A percentile compares a stretch with the other conserved stretches of the same genome.
phyloP scores from a whole-genome alignment of 2,797 vertebrate species.

The Perodicticus potto region DNA sequence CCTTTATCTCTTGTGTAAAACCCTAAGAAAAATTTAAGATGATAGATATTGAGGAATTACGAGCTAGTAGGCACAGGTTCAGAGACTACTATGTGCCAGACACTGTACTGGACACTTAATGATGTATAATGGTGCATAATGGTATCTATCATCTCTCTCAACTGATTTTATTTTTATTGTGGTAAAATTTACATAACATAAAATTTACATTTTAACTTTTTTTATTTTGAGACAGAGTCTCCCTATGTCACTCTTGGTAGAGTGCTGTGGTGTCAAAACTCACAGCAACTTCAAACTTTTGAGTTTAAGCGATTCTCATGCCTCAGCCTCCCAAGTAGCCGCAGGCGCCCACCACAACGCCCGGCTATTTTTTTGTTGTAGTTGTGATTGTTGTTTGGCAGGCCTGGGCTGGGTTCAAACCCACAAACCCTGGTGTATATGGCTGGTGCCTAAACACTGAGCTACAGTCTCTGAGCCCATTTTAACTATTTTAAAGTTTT shows the following conservation, averaged over 20 bases:
- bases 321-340: too few relatives aligned
- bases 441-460: too few relatives aligned
- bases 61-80: neutral
- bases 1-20: slow-evolving; percentile 24
- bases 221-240: too few relatives aligned
- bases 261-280: too few relatives aligned
- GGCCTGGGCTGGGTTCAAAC: too few relatives aligned
- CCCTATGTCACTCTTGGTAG: too few relatives aligned
- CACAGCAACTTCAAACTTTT: too few relatives aligned
- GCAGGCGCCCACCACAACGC: too few relatives aligned
- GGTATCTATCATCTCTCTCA: neutral
- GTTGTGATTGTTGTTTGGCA: too few relatives aligned
- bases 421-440: too few relatives aligned
- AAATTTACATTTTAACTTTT: neutral
- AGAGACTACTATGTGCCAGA: neutral
- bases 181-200: neutral
- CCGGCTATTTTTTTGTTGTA: too few relatives aligned
- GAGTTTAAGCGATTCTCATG: too few relatives aligned
- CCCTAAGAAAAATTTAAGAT: neutral
- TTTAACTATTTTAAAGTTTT: slow-evolving; percentile 50
- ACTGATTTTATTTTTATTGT: neutral
- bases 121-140: neutral
- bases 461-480: neutral
- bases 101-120: neutral
- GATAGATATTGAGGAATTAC: neutral